phyloP scores from a whole-genome alignment of 2,797 vertebrate species.

The Falco berigora region DNA sequence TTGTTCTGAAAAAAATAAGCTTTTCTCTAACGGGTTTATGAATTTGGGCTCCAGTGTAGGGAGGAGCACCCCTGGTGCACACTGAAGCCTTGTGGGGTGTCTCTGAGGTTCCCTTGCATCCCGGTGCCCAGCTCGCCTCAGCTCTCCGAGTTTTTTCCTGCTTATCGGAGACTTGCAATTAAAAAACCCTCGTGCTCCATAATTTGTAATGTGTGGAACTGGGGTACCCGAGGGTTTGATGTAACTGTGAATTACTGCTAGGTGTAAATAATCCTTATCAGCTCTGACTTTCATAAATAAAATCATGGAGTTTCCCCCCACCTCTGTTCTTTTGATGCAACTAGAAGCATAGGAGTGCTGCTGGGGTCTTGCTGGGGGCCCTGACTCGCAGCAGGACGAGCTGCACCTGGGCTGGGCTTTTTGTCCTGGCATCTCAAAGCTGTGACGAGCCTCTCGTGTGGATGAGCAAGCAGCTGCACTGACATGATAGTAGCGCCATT shows the following conservation, averaged over 20 bases:
- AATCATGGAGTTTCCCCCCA: rapidly evolving
- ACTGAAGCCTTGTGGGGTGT: not conserved
- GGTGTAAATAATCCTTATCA: not conserved
- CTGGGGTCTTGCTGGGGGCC: not conserved
- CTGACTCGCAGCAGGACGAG: not conserved
- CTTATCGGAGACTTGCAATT: not conserved
- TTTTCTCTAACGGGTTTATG: not conserved
- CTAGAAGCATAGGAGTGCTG: not conserved
- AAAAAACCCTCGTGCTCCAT: not conserved
- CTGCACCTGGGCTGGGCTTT: not conserved
- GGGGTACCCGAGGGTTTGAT: not conserved
- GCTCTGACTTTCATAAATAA: not conserved
- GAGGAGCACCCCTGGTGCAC: not conserved
- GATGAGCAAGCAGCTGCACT: not conserved
- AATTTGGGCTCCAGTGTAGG: not conserved
- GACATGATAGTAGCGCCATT: not conserved
- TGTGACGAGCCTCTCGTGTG: not conserved
- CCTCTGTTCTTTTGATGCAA: not conserved
- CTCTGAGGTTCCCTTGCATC: not conserved
- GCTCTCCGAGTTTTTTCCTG: not conserved
- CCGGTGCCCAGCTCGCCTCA: not conserved
- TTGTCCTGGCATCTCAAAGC: not conserved
- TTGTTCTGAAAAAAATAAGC: not conserved
- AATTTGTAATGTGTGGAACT: not conserved
- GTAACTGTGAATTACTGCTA: not conserved